Evolutionary conservation across 2,113 vertebrate genomes (phyloP), one percentile per base, ranked within the genome.

Genomic region (Mormyrus lacerda): DNA sequence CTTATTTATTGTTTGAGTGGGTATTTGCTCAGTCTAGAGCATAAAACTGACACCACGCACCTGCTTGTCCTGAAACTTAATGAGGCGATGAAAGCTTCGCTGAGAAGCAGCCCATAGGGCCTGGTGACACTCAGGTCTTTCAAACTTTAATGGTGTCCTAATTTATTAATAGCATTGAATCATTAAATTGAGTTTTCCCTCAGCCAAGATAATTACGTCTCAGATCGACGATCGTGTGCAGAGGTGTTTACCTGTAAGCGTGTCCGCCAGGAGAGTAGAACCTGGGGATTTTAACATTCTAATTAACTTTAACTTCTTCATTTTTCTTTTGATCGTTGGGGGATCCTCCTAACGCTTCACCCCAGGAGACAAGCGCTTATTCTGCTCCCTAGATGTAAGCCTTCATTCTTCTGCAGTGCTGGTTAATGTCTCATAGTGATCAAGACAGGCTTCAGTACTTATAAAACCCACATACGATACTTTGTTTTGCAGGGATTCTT

Each of bases 111-210:
- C 8, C 24, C 69, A 55, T 15, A 2, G 1, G 47, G 45, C 31
- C 39, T 7, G 82, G 8, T 85, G 27, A 15, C n/a, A 47, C 69
- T 35, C 19, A 47, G 7, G 76, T 88, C 82, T 61, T 90, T 95
- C 88, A 95, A 95, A 95, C 93, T 95, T 96, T 95, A 95, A 94
- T 90, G 92, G 91, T 21, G 9, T 31, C 27, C 89, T 95, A 73
- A 96, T 95, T 94, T 92, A 95, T 95, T 95, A 44, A 95, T 94
- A 89, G 47, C 24, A 21, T n/a, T 53, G 47, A 53, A 58, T 42
- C 73, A 39, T 89, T 89, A 39, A 9, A 53, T 87, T 24, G 51
- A 13, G 31, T 31, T 44, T 58, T 39, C 31, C 15, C 24, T 51
- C n/a, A 3, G 15, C 15, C 6, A 6, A 24, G 44, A 47, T 84